Percentiles rank a stretch among this genome's conserved stretches.
phyloP scores from a whole-genome alignment of 37 sponge, comb jelly and placozoan species.

The Theonella swinhoei region DNA sequence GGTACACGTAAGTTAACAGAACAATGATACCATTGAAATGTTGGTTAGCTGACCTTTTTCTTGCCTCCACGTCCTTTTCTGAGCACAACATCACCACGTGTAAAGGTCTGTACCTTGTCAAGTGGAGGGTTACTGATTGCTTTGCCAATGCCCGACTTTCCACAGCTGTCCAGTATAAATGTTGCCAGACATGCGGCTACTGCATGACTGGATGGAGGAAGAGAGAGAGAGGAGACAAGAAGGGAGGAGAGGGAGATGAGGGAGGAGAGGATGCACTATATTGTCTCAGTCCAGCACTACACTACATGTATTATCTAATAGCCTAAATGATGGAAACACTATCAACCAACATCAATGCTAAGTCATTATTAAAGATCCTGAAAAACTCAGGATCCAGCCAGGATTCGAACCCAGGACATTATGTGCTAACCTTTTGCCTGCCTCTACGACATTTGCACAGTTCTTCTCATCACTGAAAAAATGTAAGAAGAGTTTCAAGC shows the following conservation, averaged over 20 bases:
- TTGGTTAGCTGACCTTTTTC: neutral
- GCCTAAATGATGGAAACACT: no score
- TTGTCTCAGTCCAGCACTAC: no score
- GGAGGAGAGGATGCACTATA: no score
- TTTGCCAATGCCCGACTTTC: neutral
- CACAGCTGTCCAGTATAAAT: conserved; percentile 30
- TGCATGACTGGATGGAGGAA: conserved; percentile 40
- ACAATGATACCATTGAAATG: neutral
- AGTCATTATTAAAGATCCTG: no score
- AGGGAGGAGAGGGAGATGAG: neutral
- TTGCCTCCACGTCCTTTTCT: conserved; percentile 1
- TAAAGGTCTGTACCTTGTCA: conserved; percentile 43
- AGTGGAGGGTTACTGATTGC: neutral
- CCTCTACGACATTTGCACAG: neutral
- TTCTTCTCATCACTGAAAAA: neutral
- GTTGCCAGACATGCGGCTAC: conserved; percentile 55
- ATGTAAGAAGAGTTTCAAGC: neutral
- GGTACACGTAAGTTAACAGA: no score
- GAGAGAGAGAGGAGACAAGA: neutral
- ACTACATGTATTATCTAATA: no score
- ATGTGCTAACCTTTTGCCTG: neutral
- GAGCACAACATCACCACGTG: neutral
- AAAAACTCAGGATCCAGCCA: no score
- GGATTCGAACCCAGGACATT: no score
- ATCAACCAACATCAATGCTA: no score